These are phyloP conservation scores for Macropodus opercularis DNA, from an alignment of 2,797 vertebrate genomes.

Conservation along the genomic window DNA sequence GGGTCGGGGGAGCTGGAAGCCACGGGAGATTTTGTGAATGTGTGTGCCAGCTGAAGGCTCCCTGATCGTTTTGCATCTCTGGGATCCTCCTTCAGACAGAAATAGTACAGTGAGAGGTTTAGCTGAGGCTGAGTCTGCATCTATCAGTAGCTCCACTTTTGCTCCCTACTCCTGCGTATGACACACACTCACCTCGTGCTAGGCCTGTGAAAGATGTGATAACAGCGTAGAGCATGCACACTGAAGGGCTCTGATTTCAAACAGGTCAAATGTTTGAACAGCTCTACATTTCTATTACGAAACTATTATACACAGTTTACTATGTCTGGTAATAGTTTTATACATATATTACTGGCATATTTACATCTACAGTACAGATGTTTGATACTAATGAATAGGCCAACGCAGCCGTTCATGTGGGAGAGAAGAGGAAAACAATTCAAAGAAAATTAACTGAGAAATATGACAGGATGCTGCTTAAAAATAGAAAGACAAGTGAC, in stretches of 20 bases:
- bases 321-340: neutral
- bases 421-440: too few relatives aligned
- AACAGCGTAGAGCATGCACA: conserved; percentile 8
- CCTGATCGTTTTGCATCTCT: conserved; percentile 31
- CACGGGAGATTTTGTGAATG: conserved; percentile 38
- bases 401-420: too few relatives aligned
- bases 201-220: conserved; percentile 7
- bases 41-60: conserved; percentile 34
- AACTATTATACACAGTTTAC: too few relatives aligned
- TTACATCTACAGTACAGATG: neutral
- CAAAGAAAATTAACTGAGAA: neutral
- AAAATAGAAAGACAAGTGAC: conserved; percentile 30
- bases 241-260: too few relatives aligned
- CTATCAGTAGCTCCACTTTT: conserved; percentile 38
- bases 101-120: conserved; percentile 40
- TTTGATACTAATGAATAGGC: too few relatives aligned
- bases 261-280: too few relatives aligned
- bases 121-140: conserved; percentile 54
- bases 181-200: conserved; percentile 42
- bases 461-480: conserved; percentile 11
- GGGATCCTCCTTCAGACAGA: conserved; percentile 42
- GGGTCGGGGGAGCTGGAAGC: conserved; percentile 19
- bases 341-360: neutral
- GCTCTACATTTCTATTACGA: neutral
- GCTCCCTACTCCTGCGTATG: conserved; percentile 22